phyloP scores from a whole-genome alignment of 2,888 invertebrate genomes.

The Cantharis nigra region DNA sequence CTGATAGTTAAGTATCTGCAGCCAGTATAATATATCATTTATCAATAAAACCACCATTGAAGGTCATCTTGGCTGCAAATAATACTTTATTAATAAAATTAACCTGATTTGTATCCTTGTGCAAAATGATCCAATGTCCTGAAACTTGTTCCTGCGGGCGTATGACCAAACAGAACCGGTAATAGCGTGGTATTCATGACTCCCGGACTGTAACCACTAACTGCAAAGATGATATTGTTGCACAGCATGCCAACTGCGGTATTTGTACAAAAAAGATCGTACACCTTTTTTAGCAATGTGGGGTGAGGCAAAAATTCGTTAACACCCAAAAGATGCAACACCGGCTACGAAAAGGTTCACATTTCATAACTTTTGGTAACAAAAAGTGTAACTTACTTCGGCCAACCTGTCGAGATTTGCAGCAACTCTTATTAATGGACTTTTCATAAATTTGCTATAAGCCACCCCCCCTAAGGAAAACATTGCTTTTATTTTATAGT shows the following conservation, averaged over 20 bases:
- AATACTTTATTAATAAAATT: not conserved
- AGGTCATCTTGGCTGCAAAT: too few relatives aligned
- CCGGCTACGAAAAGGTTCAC: not conserved
- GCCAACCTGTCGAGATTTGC: not conserved
- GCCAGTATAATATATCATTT: too few relatives aligned
- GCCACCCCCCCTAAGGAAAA: constrained; percentile 62
- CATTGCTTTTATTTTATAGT: constrained; percentile 67
- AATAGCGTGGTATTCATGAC: not conserved
- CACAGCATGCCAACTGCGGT: not conserved
- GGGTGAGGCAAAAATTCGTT: not conserved
- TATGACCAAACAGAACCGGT: not conserved
- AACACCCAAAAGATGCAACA: not conserved
- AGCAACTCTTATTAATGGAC: not conserved
- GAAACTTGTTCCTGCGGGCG: not conserved
- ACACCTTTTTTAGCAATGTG: not conserved
- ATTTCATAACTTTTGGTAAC: not conserved
- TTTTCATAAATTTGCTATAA: not conserved
- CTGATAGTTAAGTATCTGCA: too few relatives aligned
- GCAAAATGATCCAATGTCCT: not conserved
- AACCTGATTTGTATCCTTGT: not conserved
- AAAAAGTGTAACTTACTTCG: not conserved
- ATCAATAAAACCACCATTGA: too few relatives aligned
- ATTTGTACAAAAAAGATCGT: not conserved
- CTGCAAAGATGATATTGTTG: not conserved
- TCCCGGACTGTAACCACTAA: not conserved